phyloP scores from a whole-genome alignment of 1,140 invertebrate genomes.

The Leguminivora glycinivorella region DNA sequence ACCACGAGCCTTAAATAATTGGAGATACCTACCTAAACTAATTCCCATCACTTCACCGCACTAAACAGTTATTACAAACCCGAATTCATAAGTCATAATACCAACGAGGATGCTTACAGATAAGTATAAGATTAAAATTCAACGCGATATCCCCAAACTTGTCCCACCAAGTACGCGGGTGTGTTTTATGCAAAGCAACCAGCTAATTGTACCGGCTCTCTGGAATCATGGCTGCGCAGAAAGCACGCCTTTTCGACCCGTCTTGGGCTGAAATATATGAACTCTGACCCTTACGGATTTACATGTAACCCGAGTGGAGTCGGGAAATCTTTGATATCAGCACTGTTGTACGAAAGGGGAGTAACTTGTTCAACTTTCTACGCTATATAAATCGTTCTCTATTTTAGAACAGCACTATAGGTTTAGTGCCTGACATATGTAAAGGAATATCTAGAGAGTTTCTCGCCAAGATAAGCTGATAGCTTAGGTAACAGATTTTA shows the following conservation, averaged over 20 bases:
- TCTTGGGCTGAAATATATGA: slow-evolving; percentile 47
- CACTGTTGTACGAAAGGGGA: not conserved
- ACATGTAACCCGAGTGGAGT: slow-evolving; percentile 29
- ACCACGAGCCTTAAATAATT: no score
- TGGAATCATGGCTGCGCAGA: slow-evolving; percentile 44
- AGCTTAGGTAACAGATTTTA: not conserved
- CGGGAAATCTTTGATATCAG: slow-evolving; percentile 4
- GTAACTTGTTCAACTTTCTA: not conserved
- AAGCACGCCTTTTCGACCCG: slow-evolving; percentile 45
- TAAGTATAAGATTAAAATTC: slow-evolving; percentile 21
- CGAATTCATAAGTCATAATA: no score
- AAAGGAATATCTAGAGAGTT: not conserved
- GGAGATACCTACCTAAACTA: no score
- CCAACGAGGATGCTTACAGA: no score
- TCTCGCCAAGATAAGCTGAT: not conserved
- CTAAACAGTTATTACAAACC: no score
- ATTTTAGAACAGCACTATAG: not conserved
- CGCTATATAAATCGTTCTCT: not conserved
- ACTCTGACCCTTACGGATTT: slow-evolving; percentile 38
- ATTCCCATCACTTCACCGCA: no score
- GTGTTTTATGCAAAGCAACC: slow-evolving; percentile 60
- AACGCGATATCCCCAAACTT: slow-evolving; percentile 30
- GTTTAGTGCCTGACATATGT: not conserved
- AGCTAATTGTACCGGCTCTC: slow-evolving; percentile 59
- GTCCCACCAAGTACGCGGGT: slow-evolving; percentile 36